phyloP scores from a whole-genome alignment of 1,140 invertebrate genomes.

The Cydia pomonella region DNA sequence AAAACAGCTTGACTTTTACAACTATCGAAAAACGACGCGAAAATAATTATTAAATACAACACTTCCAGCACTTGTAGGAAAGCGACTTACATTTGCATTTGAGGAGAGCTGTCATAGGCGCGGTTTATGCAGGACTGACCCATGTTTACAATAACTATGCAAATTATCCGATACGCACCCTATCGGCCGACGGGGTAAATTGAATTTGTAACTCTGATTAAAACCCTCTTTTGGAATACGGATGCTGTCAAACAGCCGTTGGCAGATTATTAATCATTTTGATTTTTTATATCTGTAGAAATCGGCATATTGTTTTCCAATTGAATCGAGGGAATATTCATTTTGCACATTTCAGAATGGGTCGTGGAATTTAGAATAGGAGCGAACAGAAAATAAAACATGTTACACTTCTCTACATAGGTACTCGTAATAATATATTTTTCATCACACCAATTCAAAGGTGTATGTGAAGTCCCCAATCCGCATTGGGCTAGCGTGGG shows the following conservation, averaged over 20 bases:
- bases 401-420: too few species aligned
- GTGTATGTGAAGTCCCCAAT: too few species aligned
- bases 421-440: too few species aligned
- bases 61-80: conserved; percentile 6
- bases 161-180: conserved; percentile 74
- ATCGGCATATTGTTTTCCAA: not conserved
- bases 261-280: conserved; percentile 43
- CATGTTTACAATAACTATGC: conserved; percentile 78
- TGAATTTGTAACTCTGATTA: conserved; percentile 78
- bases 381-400: too few species aligned
- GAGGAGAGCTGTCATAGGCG: conserved; percentile 64
- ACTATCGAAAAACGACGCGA: not conserved
- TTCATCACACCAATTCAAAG: too few species aligned
- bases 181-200: conserved; percentile 64
- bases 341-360: not conserved
- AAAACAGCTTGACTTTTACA: too few species aligned
- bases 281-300: conserved; percentile 28
- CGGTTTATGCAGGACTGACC: conserved; percentile 72
- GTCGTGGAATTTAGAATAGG: not conserved
- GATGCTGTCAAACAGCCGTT: conserved; percentile 51
- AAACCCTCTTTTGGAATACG: conserved; percentile 64
- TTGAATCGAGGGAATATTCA: not conserved
- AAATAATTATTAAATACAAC: not conserved
- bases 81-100: conserved; percentile 51
- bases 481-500: too few species aligned